Evolutionary conservation across 2,797 vertebrate genomes (phyloP), one percentile per base, ranked within the genome.

Genomic region (Thripadectes ignobilis): DNA sequence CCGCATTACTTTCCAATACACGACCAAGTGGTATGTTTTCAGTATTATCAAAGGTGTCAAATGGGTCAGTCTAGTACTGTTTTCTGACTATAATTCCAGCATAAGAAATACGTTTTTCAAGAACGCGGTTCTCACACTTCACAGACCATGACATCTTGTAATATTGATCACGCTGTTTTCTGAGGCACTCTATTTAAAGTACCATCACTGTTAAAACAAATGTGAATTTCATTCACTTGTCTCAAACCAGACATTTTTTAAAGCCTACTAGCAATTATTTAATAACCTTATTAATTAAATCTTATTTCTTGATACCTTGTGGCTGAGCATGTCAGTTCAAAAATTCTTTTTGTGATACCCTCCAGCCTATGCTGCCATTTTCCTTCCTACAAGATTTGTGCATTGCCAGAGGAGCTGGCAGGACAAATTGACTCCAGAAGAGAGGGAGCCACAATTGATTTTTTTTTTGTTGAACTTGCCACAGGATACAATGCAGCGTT

Each of bases 401-500:
- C 20, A 13, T 55, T 66, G 26, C 18, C 43, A 32, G 55, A 59
- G 39, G n/a, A 92, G 49, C 87, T 79, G 71, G 85, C 57, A 27
- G 32, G 32, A 79, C 39, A 91, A 73, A 76, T 85, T 79, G 81
- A 73, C 29, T 69, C 54, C 81, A 48, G 43, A 85, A 81, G 48
- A 76, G 38, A 20, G 34, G 49, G 48, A 85, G 59, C 14, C 1
- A 2, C 55, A 51, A 85, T 1, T 58, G 52, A 88, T 68, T 80
- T 89, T 68, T 73, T 80, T 76, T 39, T 57, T 52, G 18, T 85
- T 95, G 24, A 93, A 79, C 46, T 91, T 69, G 55, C 46, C 66
- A 86, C 20, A 30, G 86, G 38, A 78, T 46, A 94, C 46, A 87
- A 91, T 52, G 67, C 67, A 63, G 79, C 79, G 81, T 93, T 94